phyloP scores from a whole-genome alignment of 2,113 vertebrate genomes.

The Tor tambroides region DNA sequence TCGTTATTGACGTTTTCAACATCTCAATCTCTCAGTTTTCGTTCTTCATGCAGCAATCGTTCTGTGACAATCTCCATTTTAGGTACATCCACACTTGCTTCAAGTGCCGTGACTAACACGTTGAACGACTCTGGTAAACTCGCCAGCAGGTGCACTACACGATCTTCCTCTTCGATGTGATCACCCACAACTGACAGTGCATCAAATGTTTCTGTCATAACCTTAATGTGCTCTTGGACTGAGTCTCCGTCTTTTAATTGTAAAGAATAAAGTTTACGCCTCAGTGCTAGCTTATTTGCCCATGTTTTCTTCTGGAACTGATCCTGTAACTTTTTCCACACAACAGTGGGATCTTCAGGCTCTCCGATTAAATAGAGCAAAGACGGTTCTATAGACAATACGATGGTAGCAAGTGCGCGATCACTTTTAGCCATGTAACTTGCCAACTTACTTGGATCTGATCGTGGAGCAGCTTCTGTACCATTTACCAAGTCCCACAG shows the following conservation, averaged over 20 bases:
- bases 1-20: not conserved
- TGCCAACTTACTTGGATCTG: not conserved
- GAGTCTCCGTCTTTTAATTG: not conserved
- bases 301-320: constrained; percentile 4
- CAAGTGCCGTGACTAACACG: not conserved
- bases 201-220: not conserved
- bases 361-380: not conserved
- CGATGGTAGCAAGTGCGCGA: not conserved
- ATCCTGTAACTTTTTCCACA: not conserved
- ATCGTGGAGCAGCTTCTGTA: not conserved
- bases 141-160: not conserved
- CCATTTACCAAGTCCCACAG: constrained; percentile 1
- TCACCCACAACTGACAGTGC: not conserved
- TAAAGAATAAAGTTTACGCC: not conserved
- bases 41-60: not conserved
- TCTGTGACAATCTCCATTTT: not conserved
- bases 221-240: not conserved
- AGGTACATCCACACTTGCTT: constrained; percentile 18
- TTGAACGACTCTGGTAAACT: not conserved
- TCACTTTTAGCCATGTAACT: constrained; percentile 1
- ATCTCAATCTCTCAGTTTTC: not conserved
- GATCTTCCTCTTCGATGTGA: not conserved
- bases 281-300: constrained; percentile 3
- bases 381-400: not conserved
- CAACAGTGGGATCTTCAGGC: not conserved